Evolutionary conservation across 2,888 invertebrate genomes (phyloP), one percentile per base, ranked within the genome.

Genomic region (Rosalia funebris): DNA sequence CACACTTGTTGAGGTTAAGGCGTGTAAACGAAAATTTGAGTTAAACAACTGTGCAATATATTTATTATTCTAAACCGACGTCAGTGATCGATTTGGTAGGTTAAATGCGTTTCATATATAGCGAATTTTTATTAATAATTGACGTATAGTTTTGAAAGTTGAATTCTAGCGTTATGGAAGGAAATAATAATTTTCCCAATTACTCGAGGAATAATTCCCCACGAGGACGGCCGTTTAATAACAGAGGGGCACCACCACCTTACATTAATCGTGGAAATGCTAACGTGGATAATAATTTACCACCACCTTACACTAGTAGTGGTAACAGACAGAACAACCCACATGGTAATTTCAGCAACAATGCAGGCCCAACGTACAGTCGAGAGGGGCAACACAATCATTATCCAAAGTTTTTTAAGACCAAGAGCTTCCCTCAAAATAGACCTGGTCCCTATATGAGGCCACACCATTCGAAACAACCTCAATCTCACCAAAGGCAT

Each of bases 321-420:
- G 41, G 41, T 1, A 41, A 41, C 11, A 17, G 41, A n/a, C 41
- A 41, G n/a, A 41, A 41, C 17, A 41, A 41, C 17, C 41, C 41
- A 2, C 41, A 41, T n/a, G n/a, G 41, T 10, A n/a, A 1, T 4
- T 1, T n/a, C 17, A 1, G 1, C 0, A n/a, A n/a, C n/a, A 41
- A 41, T 19, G 16, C 15, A 17, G 17, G 17, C 15, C 19, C 41
- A 41, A n/a, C 15, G 5, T 16, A 14, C 15, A 10, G 39, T 12
- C 16, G n/a, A 2, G 41, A n/a, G 11, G 1, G 16, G 1, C 2
- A 1, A 2, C 17, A 16, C 9, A 17, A 41, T 0, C 9, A 17
- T n/a, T 41, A 2, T 41, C 41, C 41, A 2, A 41, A 19, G 2
- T 17, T 16, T 10, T 41, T 41, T 19, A 41, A 41, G n/a, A 41